Base-by-base conservation (phyloP, 2,113 vertebrate genomes). In the Chaenocephalus aceratus region DNA sequence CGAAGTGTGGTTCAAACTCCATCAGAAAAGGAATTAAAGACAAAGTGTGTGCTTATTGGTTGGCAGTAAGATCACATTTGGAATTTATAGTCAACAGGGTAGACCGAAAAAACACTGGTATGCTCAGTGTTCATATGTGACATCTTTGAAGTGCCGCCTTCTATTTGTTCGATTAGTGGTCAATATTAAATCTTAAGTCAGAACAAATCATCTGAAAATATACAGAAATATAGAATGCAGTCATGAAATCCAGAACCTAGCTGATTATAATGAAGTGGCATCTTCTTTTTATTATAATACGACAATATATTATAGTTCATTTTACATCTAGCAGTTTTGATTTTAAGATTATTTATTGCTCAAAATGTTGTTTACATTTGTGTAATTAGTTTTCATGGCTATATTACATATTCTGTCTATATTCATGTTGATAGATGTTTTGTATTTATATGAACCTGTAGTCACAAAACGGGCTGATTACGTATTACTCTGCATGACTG, bases 131-230 rank as follows among this genome's bases (percentile, higher is more conserved):
- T 41, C 36, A 6, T 41, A 53, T 8, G 23, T 26, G 8, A 68
- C 58, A 70, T 58, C 54, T 72, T 41, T 67, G 74, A 61, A 41
- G 26, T 65, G 53, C 46, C 57, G 61, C 54, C 36, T 49, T n/a
- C n/a, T n/a, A n/a, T n/a, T n/a, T n/a, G n/a, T n/a, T n/a, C n/a
- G n/a, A n/a, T n/a, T 14, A 79, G 15, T 3, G 0, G 48, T 23
- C 54, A 62, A 41, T 51, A 76, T 62, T 34, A 54, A 57, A 56
- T 2, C 14, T 49, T 23, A 23, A 21, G 11, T 2, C 16, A 49
- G 8, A 75, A 67, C 51, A 13, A 26, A 44, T 52, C 10, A 44
- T 44, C 34, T 15, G 1, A 11, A 63, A 34, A 63, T 30, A 49
- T 4, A 13, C 3, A n/a, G 15, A 72, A 72, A 26, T 13, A 21